Percentiles rank a stretch among this genome's conserved stretches.
phyloP scores from a whole-genome alignment of 2,888 invertebrate species.

The Hirtodrosophila cameraria region DNA sequence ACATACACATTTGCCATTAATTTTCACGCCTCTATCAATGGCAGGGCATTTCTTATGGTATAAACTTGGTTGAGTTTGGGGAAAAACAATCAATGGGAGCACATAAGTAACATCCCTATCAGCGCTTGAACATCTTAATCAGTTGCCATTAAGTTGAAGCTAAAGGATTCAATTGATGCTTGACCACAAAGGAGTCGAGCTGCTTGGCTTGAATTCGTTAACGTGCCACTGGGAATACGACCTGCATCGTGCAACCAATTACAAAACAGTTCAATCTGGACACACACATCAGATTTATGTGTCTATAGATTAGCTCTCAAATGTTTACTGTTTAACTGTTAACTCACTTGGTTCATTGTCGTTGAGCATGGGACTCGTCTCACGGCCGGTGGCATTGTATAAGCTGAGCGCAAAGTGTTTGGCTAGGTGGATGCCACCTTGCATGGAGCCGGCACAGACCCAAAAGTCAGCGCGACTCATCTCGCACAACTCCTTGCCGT shows the following conservation, averaged over 20 bases:
- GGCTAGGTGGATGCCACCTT: conserved; percentile 86
- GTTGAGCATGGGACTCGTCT: conserved; percentile 86
- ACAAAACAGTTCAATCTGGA: conserved; percentile 68
- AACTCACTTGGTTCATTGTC: conserved; percentile 85
- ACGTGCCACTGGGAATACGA: conserved; percentile 70
- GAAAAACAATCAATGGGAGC: conserved; percentile 68
- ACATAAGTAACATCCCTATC: conserved; percentile 73
- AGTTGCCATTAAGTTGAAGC: conserved; percentile 67
- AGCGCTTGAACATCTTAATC: conserved; percentile 70
- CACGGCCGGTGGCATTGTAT: conserved; percentile 86
- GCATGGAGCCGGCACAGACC: conserved; percentile 84
- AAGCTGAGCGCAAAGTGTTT: conserved; percentile 87
- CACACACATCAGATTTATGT: conserved; percentile 63
- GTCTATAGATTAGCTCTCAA: conserved; percentile 50
- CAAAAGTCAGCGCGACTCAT: conserved; percentile 88
- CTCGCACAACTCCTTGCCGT: conserved; percentile 86
- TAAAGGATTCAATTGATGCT: conserved; percentile 68
- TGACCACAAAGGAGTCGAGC: conserved; percentile 64
- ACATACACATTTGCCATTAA: conserved; percentile 22
- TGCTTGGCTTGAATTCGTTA: conserved; percentile 46
- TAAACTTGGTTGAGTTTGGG: not conserved
- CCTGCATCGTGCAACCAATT: conserved; percentile 71
- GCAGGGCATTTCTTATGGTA: conserved; percentile 12
- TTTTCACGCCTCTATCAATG: conserved; percentile 33
- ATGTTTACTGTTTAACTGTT: too few relatives aligned